Evolutionary conservation across 2,888 invertebrate genomes (phyloP).

Genomic region (Galerucella pusilla): DNA sequence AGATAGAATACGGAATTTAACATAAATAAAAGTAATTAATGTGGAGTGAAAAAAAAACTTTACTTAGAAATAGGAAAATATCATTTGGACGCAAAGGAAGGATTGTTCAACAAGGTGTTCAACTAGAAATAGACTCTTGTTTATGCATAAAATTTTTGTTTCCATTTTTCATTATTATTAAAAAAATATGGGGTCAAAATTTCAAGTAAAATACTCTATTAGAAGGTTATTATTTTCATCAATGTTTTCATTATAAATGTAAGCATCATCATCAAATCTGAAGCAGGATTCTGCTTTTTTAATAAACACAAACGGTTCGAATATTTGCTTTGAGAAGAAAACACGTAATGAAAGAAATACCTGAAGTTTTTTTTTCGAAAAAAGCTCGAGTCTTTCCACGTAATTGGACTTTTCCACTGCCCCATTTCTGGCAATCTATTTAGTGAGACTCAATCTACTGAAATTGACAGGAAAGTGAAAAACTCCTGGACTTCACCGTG

Average conservation of each 20-base stretch:
- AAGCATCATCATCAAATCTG: background rate
- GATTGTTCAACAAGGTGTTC: too few species aligned
- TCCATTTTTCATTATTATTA: too few species aligned
- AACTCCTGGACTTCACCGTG: constrained; percentile 36
- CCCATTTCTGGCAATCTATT: constrained; percentile 42
- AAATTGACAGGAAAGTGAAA: constrained; percentile 41
- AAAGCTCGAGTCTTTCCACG: constrained; percentile 23
- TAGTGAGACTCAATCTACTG: constrained; percentile 40
- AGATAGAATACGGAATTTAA: too few species aligned
- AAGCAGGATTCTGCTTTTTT: constrained; percentile 4
- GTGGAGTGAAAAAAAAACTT: too few species aligned
- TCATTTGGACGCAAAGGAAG: too few species aligned
- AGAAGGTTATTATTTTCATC: too few species aligned
- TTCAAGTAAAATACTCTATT: too few species aligned
- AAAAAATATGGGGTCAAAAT: too few species aligned
- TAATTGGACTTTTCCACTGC: constrained; percentile 39
- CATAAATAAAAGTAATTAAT: too few species aligned
- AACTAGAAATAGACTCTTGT: too few species aligned
- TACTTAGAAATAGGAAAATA: too few species aligned
- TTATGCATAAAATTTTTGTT: too few species aligned
- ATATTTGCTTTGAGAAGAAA: constrained; percentile 21
- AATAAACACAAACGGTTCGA: constrained; percentile 14
- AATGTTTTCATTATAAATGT: background rate
- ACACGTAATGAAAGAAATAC: constrained; percentile 37
- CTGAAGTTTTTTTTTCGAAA: constrained; percentile 23